These are phyloP conservation scores for Erebia ligea DNA, from an alignment of 2,888 invertebrate genomes.

Conservation along the genomic window DNA sequence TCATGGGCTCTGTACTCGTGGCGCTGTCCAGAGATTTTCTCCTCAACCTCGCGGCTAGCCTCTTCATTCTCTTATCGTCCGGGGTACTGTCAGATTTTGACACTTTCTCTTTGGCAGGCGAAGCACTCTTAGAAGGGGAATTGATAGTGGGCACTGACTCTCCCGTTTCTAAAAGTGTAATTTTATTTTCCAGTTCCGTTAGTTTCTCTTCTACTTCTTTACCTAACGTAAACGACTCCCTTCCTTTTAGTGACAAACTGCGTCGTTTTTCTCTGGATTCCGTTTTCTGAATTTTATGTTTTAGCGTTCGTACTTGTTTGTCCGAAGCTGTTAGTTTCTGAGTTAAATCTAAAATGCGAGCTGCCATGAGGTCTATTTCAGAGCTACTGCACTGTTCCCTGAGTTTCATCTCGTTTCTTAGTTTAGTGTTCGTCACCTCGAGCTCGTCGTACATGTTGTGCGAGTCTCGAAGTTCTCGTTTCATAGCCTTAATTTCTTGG, in stretches of 20 bases:
- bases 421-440: slow-evolving; percentile 89
- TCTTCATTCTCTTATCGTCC: slow-evolving; percentile 78
- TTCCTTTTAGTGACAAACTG: slow-evolving; percentile 91
- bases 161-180: slow-evolving; percentile 85
- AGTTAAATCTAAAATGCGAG: slow-evolving; percentile 92
- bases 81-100: slow-evolving; percentile 75
- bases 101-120: slow-evolving; percentile 81
- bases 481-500: slow-evolving; percentile 92
- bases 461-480: slow-evolving; percentile 90
- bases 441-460: slow-evolving; percentile 91
- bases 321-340: slow-evolving; percentile 91
- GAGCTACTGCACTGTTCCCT: slow-evolving; percentile 86
- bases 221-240: slow-evolving; percentile 90
- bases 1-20: slow-evolving; percentile 90
- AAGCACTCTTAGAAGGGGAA: slow-evolving; percentile 79
- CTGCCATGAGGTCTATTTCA: slow-evolving; percentile 91
- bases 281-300: slow-evolving; percentile 90
- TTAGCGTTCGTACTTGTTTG: slow-evolving; percentile 90
- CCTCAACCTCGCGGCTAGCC: slow-evolving; percentile 83
- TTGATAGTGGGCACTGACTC: slow-evolving; percentile 72
- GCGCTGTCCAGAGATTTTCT: slow-evolving; percentile 91
- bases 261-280: slow-evolving; percentile 91
- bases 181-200: slow-evolving; percentile 90
- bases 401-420: slow-evolving; percentile 88
- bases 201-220: slow-evolving; percentile 94